phyloP scores from a whole-genome alignment of 64 coral and sea anemone species.

The Anthopleura sola region DNA sequence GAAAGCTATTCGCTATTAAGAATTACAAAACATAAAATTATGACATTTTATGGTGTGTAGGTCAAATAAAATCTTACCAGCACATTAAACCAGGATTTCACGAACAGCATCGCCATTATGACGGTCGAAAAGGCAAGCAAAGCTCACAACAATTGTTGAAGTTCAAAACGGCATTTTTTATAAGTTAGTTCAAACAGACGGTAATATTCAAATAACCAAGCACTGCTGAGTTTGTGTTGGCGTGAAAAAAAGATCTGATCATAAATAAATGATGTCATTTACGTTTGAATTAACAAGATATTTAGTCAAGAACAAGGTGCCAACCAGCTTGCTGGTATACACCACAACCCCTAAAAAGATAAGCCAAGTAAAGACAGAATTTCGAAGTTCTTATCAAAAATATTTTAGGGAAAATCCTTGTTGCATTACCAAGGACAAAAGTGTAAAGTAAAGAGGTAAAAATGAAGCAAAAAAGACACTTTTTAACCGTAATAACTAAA shows the following conservation, averaged over 20 bases:
- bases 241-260: not conserved
- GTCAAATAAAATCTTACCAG: conserved; percentile 7
- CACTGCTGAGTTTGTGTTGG: not conserved
- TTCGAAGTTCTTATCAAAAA: too few species aligned
- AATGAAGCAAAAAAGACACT: not conserved
- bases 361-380: not conserved
- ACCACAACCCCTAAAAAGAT: not conserved
- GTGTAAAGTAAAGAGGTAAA: not conserved
- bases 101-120: not conserved
- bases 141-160: not conserved
- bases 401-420: too few species aligned
- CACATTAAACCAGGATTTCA: not conserved
- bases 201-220: not conserved
- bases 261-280: conserved; percentile 13
- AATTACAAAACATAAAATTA: not conserved
- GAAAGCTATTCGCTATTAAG: not conserved
- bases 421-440: not conserved
- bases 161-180: not conserved
- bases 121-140: not conserved
- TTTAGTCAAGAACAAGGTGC: not conserved
- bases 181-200: not conserved
- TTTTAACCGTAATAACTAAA: not conserved
- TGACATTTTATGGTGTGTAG: not conserved
- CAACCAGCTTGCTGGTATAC: not conserved
- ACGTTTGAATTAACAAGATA: not conserved